Evolutionary conservation across 2,113 vertebrate genomes (phyloP).

Genomic region (Burhinus bistriatus): DNA sequence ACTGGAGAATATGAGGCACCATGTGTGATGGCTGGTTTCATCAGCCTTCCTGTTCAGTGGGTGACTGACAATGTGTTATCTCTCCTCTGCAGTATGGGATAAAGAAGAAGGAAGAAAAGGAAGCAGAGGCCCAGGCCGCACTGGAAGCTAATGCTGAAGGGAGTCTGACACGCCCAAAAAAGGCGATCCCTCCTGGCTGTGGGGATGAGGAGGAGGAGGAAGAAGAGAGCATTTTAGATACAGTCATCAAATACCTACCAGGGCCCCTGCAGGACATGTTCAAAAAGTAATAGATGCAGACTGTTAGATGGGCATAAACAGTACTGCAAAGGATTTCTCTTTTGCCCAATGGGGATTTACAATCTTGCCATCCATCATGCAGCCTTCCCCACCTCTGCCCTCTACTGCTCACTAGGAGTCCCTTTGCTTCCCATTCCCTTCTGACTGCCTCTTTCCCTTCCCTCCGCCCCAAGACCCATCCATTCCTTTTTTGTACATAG

Average conservation of each 20-base stretch:
- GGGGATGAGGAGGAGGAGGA: conserved; percentile 86
- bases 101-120: conserved; percentile 93
- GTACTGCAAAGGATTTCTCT: conserved; percentile 69
- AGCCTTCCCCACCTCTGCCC: not conserved
- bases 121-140: conserved; percentile 90
- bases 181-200: conserved; percentile 78
- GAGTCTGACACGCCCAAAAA: conserved; percentile 93
- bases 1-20: not conserved
- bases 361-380: not conserved
- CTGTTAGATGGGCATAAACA: conserved; percentile 64
- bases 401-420: conserved; percentile 16
- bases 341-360: conserved; percentile 68
- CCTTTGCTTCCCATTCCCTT: not conserved
- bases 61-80: not conserved
- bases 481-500: conserved; percentile 62
- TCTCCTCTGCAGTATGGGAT: conserved; percentile 86
- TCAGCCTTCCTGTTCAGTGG: not conserved
- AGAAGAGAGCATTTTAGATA: conserved; percentile 94
- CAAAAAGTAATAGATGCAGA: conserved; percentile 85
- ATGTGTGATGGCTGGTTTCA: not conserved
- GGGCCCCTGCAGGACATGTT: conserved; percentile 97
- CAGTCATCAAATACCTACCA: conserved; percentile 97
- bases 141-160: conserved; percentile 87
- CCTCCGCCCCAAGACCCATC: conserved; percentile 1
- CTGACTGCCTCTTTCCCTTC: not conserved